These are phyloP conservation scores for Gallinago solitaria DNA, from an alignment of 2,797 vertebrate genomes.

Conservation along the genomic window DNA sequence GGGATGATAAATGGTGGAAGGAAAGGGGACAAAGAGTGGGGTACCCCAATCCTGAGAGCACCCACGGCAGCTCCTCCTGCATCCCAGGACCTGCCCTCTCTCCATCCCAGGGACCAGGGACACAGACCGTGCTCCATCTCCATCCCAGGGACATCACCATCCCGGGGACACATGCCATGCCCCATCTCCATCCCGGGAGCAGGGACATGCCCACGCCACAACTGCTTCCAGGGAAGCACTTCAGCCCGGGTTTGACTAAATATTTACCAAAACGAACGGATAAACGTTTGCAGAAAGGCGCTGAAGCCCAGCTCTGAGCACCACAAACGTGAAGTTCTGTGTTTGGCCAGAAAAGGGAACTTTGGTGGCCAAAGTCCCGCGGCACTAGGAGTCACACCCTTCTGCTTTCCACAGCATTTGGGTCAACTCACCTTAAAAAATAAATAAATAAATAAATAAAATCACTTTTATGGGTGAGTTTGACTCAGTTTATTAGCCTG, in stretches of 20 bases:
- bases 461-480: too few species aligned
- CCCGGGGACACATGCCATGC: background rate
- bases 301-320: background rate
- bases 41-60: background rate
- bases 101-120: too few species aligned
- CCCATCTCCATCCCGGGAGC: too few species aligned
- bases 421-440: background rate
- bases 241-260: background rate
- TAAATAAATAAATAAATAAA: too few species aligned
- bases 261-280: background rate
- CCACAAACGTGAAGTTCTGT: background rate
- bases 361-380: background rate
- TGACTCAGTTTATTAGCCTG: background rate
- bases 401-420: accelerated
- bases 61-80: background rate
- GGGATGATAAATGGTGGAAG: accelerated
- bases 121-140: too few species aligned
- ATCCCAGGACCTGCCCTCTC: background rate
- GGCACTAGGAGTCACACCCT: background rate
- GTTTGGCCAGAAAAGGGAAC: background rate
- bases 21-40: accelerated
- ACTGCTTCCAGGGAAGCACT: background rate
- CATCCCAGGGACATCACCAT: too few species aligned
- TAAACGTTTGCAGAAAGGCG: background rate
- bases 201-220: too few species aligned